These are phyloP conservation scores for Eueremaeus valkanovi DNA, from an alignment of 2,888 invertebrate genomes.

Conservation along the genomic window DNA sequence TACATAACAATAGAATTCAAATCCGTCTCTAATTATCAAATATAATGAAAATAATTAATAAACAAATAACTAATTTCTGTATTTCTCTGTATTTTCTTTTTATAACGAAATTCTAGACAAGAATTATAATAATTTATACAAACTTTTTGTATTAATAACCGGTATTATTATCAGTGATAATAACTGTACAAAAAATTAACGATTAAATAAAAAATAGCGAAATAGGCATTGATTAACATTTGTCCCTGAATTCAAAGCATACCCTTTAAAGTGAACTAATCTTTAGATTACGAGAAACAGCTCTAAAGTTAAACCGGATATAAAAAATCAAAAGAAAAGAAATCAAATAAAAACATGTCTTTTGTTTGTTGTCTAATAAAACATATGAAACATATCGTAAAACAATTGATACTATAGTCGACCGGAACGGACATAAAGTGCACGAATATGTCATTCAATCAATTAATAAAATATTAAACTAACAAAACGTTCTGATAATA, in stretches of 20 bases:
- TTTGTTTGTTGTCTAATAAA: too few relatives aligned
- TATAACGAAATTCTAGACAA: constrained; percentile 29
- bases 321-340: constrained; percentile 17
- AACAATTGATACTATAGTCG: neutral
- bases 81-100: neutral
- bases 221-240: constrained; percentile 9
- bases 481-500: constrained; percentile 25
- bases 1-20: constrained; percentile 15
- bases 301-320: constrained; percentile 1
- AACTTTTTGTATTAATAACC: constrained; percentile 22
- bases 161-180: constrained; percentile 8
- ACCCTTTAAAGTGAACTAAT: constrained; percentile 9
- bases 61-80: constrained; percentile 8
- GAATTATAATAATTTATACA: constrained; percentile 18
- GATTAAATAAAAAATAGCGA: neutral
- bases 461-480: constrained; percentile 9
- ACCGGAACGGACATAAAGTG: constrained; percentile 15
- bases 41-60: too few relatives aligned
- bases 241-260: constrained; percentile 29
- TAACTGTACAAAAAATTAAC: constrained; percentile 32
- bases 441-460: constrained; percentile 7
- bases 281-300: neutral
- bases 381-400: neutral
- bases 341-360: too few relatives aligned
- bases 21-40: neutral